phyloP scores from a whole-genome alignment of 2,797 vertebrate genomes.

The Chaetodon trifasciatus region DNA sequence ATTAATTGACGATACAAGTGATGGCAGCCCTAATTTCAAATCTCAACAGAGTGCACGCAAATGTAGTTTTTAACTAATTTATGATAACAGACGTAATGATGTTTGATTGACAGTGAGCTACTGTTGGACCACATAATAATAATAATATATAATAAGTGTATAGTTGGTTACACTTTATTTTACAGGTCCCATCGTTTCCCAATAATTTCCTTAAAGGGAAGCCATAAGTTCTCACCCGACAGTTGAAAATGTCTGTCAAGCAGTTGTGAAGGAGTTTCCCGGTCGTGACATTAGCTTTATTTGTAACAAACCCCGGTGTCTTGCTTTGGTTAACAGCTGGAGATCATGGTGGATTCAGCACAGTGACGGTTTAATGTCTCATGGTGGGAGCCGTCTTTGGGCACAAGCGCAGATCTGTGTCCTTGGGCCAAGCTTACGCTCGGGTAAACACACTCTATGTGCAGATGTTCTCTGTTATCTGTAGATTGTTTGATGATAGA shows the following conservation, averaged over 20 bases:
- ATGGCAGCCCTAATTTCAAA: not conserved
- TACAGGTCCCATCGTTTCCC: too few relatives aligned
- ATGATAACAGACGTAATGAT: not conserved
- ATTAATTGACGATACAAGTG: not conserved
- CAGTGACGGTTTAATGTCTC: constrained; percentile 34
- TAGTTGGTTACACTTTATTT: too few relatives aligned
- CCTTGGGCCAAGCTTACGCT: constrained; percentile 12
- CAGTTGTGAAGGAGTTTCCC: not conserved
- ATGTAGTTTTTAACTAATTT: not conserved
- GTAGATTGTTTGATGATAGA: constrained; percentile 52
- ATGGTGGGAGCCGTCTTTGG: constrained; percentile 37
- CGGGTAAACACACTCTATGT: constrained; percentile 11
- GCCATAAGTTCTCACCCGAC: too few relatives aligned
- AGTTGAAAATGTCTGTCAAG: not conserved
- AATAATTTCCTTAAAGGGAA: too few relatives aligned
- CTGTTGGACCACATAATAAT: not conserved
- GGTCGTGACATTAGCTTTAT: constrained; percentile 1
- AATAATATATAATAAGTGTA: too few relatives aligned
- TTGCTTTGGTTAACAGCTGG: constrained; percentile 20
- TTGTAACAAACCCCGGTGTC: not conserved
- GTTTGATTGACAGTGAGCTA: not conserved
- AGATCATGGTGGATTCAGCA: constrained; percentile 14
- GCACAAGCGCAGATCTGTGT: constrained; percentile 32
- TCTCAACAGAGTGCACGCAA: not conserved
- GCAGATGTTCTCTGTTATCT: constrained; percentile 38